Conservation (phyloP, 2,113 vertebrate species). For the Sander lucioperca region DNA sequence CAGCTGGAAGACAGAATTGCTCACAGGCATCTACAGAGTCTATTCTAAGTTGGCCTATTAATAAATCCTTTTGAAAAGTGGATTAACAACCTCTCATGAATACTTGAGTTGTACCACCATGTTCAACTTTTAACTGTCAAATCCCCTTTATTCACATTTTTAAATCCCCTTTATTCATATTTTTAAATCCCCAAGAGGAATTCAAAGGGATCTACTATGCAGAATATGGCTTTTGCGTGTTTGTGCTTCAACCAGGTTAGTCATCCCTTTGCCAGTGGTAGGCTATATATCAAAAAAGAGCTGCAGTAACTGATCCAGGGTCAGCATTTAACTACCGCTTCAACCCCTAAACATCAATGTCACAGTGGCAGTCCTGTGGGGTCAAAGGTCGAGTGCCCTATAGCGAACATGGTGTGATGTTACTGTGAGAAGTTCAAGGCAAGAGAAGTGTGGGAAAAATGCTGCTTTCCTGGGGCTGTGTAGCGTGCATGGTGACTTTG, state of each 20-base stretch:
- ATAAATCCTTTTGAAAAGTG: conserved; percentile 68
- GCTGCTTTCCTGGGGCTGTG: background rate
- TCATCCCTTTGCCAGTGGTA: background rate
- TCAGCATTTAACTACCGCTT: conserved; percentile 36
- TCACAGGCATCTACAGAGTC: conserved; percentile 52
- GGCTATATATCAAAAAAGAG: background rate
- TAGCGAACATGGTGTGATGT: conserved; percentile 22
- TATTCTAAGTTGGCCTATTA: conserved; percentile 70
- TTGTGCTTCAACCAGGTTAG: conserved; percentile 25
- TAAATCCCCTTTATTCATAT: conserved; percentile 3
- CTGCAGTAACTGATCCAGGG: conserved; percentile 14
- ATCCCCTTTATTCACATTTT: conserved; percentile 13
- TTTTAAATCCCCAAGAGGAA: background rate
- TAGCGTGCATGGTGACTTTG: background rate
- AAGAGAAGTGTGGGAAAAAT: conserved; percentile 20
- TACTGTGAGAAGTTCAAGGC: conserved; percentile 25
- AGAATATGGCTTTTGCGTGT: background rate
- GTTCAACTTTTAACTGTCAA: conserved; percentile 45
- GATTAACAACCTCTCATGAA: conserved; percentile 43
- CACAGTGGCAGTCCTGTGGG: background rate
- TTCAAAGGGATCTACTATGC: conserved; percentile 27
- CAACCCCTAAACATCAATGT: conserved; percentile 22
- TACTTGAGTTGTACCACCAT: conserved; percentile 31
- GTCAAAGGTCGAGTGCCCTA: conserved; percentile 36
- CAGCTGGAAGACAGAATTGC: conserved; percentile 58